Evolutionary conservation across 2,113 vertebrate species (phyloP).

Genomic region (Daphoenositta chrysoptera): DNA sequence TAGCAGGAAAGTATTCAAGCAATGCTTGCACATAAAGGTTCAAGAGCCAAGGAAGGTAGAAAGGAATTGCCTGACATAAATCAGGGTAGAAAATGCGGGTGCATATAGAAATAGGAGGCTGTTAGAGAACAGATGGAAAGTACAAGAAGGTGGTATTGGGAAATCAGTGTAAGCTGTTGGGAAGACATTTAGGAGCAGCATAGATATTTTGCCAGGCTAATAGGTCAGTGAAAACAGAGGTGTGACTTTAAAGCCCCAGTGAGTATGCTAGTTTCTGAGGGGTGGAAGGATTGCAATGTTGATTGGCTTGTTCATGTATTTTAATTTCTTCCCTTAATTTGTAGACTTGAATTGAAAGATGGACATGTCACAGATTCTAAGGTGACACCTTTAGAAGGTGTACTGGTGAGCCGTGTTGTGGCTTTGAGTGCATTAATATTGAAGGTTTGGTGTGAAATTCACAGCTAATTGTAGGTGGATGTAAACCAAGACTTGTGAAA

Average conservation of each 20-base stretch:
- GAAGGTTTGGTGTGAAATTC: neutral
- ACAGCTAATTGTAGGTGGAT: neutral
- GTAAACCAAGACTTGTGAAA: slow-evolving; percentile 65
- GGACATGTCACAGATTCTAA: slow-evolving; percentile 7
- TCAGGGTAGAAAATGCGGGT: neutral
- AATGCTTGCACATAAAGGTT: neutral
- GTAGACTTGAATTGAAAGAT: slow-evolving; percentile 24
- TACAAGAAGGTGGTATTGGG: neutral
- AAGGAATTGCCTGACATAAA: neutral
- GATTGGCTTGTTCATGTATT: neutral
- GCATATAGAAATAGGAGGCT: neutral
- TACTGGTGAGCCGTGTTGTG: neutral
- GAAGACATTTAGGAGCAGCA: neutral
- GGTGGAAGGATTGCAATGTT: neutral
- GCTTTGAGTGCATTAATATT: neutral
- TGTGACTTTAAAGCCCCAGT: neutral
- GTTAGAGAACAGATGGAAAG: neutral
- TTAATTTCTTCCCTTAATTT: slow-evolving; percentile 38
- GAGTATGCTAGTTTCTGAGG: neutral
- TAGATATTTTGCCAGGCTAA: neutral
- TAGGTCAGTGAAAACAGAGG: neutral
- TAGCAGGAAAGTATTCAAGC: neutral
- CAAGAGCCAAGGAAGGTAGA: neutral
- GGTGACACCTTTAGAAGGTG: slow-evolving; percentile 22
- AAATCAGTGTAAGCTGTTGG: neutral